These are phyloP conservation scores for Pseudolycoriella hygida DNA, from an alignment of 2,888 invertebrate species.

Conservation along the genomic window DNA sequence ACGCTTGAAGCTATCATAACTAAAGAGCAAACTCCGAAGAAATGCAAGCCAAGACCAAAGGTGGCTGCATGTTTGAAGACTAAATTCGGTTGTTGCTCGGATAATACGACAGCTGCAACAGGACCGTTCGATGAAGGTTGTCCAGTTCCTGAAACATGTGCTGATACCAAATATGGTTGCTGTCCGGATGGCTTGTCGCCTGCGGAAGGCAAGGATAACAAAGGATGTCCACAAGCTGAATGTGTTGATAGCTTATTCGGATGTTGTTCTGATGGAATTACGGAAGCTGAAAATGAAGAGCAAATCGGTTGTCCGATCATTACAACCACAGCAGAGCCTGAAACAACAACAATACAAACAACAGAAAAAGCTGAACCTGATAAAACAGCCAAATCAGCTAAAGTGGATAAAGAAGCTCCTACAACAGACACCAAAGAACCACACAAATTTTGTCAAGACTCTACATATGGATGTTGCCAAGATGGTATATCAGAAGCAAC, in stretches of 20 bases:
- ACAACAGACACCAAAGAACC: constrained; percentile 5
- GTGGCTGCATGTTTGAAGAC: constrained; percentile 39
- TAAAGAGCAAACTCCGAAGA: constrained; percentile 29
- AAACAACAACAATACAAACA: constrained; percentile 12
- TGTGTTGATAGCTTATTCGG: constrained; percentile 70
- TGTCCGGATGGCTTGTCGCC: constrained; percentile 70
- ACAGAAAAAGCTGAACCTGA: constrained; percentile 12
- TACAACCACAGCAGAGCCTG: constrained; percentile 30
- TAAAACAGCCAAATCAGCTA: not conserved
- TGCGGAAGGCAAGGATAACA: constrained; percentile 45
- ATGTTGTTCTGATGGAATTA: constrained; percentile 62
- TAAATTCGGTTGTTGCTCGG: constrained; percentile 71
- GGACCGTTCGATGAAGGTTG: constrained; percentile 76
- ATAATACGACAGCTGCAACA: constrained; percentile 52
- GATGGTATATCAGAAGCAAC: constrained; percentile 46
- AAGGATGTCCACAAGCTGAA: constrained; percentile 58
- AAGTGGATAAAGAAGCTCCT: not conserved
- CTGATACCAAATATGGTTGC: constrained; percentile 58
- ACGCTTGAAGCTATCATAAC: constrained; percentile 33
- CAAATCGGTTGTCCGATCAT: constrained; percentile 64
- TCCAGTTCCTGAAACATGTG: constrained; percentile 51
- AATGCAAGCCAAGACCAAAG: constrained; percentile 42
- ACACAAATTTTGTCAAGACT: constrained; percentile 4
- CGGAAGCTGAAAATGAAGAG: constrained; percentile 48
- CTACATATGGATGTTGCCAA: constrained; percentile 44